Conservation (phyloP, 2,113 vertebrate genomes). For the Podarcis cretensis region DNA sequence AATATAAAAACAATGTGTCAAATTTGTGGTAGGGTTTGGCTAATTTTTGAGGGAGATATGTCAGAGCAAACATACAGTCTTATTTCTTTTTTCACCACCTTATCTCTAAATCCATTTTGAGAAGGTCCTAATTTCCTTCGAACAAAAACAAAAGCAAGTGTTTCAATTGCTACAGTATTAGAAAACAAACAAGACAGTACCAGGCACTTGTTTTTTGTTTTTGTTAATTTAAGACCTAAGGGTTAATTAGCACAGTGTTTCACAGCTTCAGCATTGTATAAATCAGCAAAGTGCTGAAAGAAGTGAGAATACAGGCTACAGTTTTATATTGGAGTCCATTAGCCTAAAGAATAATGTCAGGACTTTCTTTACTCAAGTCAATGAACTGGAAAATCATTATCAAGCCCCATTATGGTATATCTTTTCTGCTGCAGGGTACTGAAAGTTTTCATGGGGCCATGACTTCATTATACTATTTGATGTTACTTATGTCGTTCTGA, state of each 20-base stretch:
- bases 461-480: slow-evolving; percentile 39
- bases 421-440: slow-evolving; percentile 45
- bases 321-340: slow-evolving; percentile 22
- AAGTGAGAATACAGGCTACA: slow-evolving; percentile 1
- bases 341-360: slow-evolving; percentile 50
- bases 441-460: slow-evolving; percentile 34
- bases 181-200: not conserved
- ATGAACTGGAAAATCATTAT: slow-evolving; percentile 58
- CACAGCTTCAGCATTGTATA: not conserved
- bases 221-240: slow-evolving; percentile 14
- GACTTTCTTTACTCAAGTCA: slow-evolving; percentile 48
- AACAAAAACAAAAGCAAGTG: not conserved
- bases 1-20: not conserved
- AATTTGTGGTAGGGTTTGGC: not conserved
- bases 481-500: slow-evolving; percentile 40
- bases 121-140: not conserved
- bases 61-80: not conserved
- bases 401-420: slow-evolving; percentile 36
- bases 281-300: slow-evolving; percentile 19
- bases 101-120: not conserved
- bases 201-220: slow-evolving; percentile 1
- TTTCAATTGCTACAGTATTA: not conserved
- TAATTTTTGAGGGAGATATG: not conserved
- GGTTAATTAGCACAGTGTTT: slow-evolving; percentile 24
- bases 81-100: not conserved